Percentiles rank a stretch among this genome's conserved stretches.
phyloP scores from a whole-genome alignment of 2,113 vertebrate species.

The Callospermophilus lateralis region DNA sequence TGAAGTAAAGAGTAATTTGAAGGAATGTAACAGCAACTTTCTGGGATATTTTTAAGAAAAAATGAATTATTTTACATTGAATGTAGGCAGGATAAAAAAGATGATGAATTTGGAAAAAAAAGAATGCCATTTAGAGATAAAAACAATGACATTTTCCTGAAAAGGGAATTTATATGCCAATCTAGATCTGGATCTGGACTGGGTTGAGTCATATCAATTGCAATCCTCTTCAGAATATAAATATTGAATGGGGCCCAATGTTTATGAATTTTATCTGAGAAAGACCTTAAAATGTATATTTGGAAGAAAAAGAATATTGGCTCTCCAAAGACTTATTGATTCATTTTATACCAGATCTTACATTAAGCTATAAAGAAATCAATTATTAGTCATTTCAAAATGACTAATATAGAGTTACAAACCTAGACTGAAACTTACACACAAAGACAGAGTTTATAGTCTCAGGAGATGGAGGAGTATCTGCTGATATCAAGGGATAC shows the following conservation, averaged over 20 bases:
- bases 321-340: neutral
- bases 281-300: neutral
- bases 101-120: conserved; percentile 14
- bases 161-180: conserved; percentile 38
- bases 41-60: neutral
- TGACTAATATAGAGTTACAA: neutral
- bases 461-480: neutral
- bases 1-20: neutral
- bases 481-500: neutral
- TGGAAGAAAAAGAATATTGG: neutral
- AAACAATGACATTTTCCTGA: conserved; percentile 60
- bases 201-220: neutral
- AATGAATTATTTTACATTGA: conserved; percentile 23
- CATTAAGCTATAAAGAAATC: neutral
- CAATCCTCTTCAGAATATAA: neutral
- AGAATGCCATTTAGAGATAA: conserved; percentile 29
- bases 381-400: neutral
- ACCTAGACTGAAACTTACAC: neutral
- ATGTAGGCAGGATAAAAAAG: conserved; percentile 48
- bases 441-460: neutral
- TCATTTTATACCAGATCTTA: neutral
- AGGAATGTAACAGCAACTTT: neutral
- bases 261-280: neutral
- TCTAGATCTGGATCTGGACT: conserved; percentile 32
- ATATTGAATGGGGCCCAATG: conserved; percentile 5